Evolutionary conservation across 2,113 vertebrate genomes (phyloP).

Genomic region (Petrocephalus zakoni): DNA sequence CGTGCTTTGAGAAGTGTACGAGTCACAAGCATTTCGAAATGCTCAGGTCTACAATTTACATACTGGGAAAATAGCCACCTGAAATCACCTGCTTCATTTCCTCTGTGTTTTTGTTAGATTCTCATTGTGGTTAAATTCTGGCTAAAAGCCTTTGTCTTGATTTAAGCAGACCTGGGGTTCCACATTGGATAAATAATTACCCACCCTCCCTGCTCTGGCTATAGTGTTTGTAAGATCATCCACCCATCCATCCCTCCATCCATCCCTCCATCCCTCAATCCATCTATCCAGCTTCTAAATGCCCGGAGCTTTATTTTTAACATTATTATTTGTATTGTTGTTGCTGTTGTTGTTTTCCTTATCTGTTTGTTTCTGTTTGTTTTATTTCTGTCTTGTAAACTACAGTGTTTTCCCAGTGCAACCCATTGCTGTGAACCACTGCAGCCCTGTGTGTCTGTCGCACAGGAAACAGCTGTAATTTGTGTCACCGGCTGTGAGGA

Average conservation of each 20-base stretch:
- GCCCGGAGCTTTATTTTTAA: background rate
- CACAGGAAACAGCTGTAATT: background rate
- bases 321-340: background rate
- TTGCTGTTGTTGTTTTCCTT: background rate
- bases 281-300: background rate
- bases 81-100: background rate
- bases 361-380: background rate
- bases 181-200: background rate
- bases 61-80: background rate
- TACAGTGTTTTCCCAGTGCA: background rate
- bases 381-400: background rate
- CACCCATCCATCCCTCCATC: background rate
- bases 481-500: background rate
- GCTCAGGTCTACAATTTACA: background rate
- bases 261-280: too few relatives aligned
- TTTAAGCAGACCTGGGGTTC: background rate
- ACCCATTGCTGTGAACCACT: background rate
- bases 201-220: background rate
- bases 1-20: background rate
- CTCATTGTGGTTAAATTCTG: background rate
- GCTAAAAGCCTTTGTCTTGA: background rate
- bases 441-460: background rate
- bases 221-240: background rate
- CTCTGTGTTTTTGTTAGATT: background rate
- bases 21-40: background rate